These are phyloP conservation scores for Engraulis encrasicolus DNA, from an alignment of 2,113 vertebrate species.

Conservation along the genomic window DNA sequence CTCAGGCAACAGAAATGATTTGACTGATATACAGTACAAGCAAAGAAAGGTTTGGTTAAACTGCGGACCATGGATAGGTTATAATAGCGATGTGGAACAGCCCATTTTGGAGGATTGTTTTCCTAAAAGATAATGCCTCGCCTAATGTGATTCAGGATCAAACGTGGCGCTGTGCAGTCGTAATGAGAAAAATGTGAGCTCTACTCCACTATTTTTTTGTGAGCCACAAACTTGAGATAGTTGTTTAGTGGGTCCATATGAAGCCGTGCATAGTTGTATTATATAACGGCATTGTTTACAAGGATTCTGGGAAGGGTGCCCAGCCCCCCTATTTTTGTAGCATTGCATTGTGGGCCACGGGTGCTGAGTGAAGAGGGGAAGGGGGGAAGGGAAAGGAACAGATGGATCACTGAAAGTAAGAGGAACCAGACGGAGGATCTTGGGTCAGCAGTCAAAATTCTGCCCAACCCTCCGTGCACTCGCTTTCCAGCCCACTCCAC, in stretches of 20 bases:
- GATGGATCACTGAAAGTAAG: not conserved
- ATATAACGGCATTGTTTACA: conserved; percentile 40
- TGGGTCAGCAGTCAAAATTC: not conserved
- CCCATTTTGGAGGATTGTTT: not conserved
- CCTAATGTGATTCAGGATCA: conserved; percentile 17
- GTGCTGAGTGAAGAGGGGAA: not conserved
- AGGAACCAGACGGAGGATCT: not conserved
- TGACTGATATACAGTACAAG: conserved; percentile 10
- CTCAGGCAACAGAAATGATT: conserved; percentile 1
- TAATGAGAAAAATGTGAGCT: conserved; percentile 46
- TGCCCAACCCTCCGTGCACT: not conserved
- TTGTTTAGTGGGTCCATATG: conserved; percentile 40
- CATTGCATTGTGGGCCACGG: conserved; percentile 19
- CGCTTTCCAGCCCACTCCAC: not conserved
- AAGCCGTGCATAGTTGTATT: conserved; percentile 39
- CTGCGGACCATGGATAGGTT: not conserved
- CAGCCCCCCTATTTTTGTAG: not conserved
- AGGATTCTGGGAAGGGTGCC: conserved; percentile 25
- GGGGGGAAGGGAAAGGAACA: not conserved
- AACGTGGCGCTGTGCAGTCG: not conserved
- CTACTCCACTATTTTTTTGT: conserved; percentile 35
- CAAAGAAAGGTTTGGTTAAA: conserved; percentile 12
- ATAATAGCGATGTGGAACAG: not conserved
- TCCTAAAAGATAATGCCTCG: conserved; percentile 5
- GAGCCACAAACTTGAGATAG: conserved; percentile 38